Conservation (phyloP, 2,888 invertebrate species). For the Prosopocoilus inquinatus region DNA sequence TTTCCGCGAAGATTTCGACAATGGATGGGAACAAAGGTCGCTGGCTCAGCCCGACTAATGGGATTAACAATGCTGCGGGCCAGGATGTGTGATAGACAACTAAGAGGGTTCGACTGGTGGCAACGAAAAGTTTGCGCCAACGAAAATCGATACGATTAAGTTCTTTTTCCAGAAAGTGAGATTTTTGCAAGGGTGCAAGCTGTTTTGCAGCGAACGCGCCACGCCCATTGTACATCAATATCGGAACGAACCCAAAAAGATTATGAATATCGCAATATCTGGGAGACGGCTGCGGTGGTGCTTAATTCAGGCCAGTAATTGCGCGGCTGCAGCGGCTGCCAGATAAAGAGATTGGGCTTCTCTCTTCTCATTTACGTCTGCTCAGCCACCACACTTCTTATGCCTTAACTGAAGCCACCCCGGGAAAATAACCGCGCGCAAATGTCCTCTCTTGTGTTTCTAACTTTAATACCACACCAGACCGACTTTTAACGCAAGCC, state of each 20-base stretch:
- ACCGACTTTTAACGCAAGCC: no score
- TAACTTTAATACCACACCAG: background rate
- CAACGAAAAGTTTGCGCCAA: slow-evolving; percentile 17
- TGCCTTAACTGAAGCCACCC: slow-evolving; percentile 1
- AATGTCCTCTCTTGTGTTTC: background rate
- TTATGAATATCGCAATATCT: slow-evolving; percentile 30
- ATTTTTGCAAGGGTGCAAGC: no score
- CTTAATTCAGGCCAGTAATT: slow-evolving; percentile 54
- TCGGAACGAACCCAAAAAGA: slow-evolving; percentile 3
- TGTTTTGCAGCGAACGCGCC: background rate
- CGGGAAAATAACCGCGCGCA: background rate
- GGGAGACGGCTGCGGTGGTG: slow-evolving; percentile 48
- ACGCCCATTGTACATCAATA: slow-evolving; percentile 4
- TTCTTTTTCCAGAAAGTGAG: background rate
- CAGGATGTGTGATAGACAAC: slow-evolving; percentile 44
- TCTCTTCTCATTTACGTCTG: slow-evolving; percentile 28
- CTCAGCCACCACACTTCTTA: slow-evolving; percentile 6
- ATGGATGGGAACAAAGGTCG: slow-evolving; percentile 45
- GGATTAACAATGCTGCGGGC: slow-evolving; percentile 47
- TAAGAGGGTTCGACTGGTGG: slow-evolving; percentile 23
- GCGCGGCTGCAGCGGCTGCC: slow-evolving; percentile 41
- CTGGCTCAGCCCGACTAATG: slow-evolving; percentile 41
- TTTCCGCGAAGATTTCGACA: slow-evolving; percentile 46
- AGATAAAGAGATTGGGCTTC: slow-evolving; percentile 31
- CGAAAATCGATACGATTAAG: slow-evolving; percentile 1